Percentiles rank a stretch among this genome's conserved stretches.
These are phyloP conservation scores for Chymomyza caudatula DNA, from an alignment of 2,888 invertebrate genomes.

Conservation along the genomic window DNA sequence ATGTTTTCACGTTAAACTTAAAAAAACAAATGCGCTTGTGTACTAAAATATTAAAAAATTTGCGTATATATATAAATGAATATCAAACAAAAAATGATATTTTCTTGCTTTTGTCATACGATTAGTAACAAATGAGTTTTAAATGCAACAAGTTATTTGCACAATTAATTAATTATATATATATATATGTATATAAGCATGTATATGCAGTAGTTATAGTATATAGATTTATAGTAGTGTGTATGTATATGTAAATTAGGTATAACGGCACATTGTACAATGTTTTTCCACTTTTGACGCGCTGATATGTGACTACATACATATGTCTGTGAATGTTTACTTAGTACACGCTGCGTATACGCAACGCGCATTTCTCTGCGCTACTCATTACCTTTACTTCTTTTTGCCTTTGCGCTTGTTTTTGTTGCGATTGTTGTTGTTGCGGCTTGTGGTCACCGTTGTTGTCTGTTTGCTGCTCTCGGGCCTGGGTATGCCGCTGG, in stretches of 20 bases:
- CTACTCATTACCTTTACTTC: slow-evolving; percentile 43
- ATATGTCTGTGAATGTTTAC: slow-evolving; percentile 8
- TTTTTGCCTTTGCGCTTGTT: slow-evolving; percentile 71
- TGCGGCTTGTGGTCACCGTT: slow-evolving; percentile 13
- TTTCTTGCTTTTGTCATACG: slow-evolving; percentile 11
- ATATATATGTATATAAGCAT: slow-evolving; percentile 30
- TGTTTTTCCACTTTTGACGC: slow-evolving; percentile 5
- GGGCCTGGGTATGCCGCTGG: slow-evolving; percentile 74
- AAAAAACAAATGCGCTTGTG: slow-evolving; percentile 1
- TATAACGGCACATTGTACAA: slow-evolving; percentile 28
- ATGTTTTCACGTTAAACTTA: slow-evolving; percentile 26
- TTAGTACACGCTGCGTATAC: slow-evolving; percentile 41
- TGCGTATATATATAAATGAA: slow-evolving; percentile 1
- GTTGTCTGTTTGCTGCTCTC: slow-evolving; percentile 34
- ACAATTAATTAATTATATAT: slow-evolving; percentile 55
- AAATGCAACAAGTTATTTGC: slow-evolving; percentile 63
- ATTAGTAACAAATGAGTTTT: slow-evolving; percentile 74
- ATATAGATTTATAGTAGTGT: neutral
- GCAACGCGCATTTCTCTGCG: slow-evolving; percentile 28
- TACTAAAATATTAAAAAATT: slow-evolving; percentile 3
- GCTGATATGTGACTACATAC: slow-evolving; percentile 45
- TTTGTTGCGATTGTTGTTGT: slow-evolving; percentile 55
- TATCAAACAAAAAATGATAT: slow-evolving; percentile 10
- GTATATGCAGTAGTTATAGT: slow-evolving; percentile 5
- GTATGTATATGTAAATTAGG: slow-evolving; percentile 21